These are phyloP conservation scores for Xiphophorus birchmanni DNA, from an alignment of 2,797 vertebrate species.

Conservation along the genomic window DNA sequence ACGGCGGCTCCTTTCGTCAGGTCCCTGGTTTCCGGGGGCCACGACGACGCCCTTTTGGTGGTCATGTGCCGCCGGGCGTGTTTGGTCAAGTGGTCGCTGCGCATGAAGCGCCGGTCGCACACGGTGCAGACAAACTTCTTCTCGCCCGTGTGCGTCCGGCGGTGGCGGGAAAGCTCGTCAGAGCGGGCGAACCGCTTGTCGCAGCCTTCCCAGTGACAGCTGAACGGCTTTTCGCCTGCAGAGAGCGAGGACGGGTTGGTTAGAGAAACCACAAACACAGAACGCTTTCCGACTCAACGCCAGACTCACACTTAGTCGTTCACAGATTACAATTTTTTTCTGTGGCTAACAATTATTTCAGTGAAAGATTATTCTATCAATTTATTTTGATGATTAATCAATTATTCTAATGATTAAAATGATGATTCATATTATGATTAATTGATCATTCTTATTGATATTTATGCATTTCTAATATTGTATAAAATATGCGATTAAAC, in stretches of 20 bases:
- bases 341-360: no score
- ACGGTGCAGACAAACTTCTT: constrained; percentile 94
- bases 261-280: background rate
- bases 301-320: background rate
- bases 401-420: background rate
- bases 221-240: constrained; percentile 96
- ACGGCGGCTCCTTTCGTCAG: constrained; percentile 78
- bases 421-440: background rate
- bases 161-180: constrained; percentile 95
- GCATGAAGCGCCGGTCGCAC: constrained; percentile 96
- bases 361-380: no score
- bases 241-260: background rate
- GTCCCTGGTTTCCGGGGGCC: constrained; percentile 86
- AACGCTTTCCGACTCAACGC: background rate
- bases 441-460: no score
- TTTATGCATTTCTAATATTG: no score
- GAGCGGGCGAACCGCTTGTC: constrained; percentile 97
- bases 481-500: no score
- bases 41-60: constrained; percentile 86
- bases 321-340: no score
- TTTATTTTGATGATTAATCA: no score
- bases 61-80: constrained; percentile 92
- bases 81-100: constrained; percentile 97
- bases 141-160: constrained; percentile 95
- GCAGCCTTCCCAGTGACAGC: constrained; percentile 95